A percentile compares a stretch with the other conserved stretches of the same genome.
phyloP scores from a whole-genome alignment of 2,888 invertebrate genomes.

The Lasius platythorax region DNA sequence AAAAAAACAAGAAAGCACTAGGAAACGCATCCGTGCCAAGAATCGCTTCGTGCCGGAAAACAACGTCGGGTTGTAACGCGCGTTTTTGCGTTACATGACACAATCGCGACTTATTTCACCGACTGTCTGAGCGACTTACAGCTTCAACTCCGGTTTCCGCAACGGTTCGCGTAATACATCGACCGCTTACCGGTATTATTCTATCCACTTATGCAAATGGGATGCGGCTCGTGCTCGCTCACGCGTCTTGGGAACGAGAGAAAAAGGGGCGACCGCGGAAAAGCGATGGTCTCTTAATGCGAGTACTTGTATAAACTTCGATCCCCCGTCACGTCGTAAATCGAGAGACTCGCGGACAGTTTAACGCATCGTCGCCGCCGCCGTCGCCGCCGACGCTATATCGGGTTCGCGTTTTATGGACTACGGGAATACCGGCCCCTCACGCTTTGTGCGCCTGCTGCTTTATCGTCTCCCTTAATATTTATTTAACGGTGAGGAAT shows the following conservation, averaged over 20 bases:
- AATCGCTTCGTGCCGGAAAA: constrained; percentile 46
- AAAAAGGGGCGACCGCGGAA: constrained; percentile 69
- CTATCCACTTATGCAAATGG: constrained; percentile 75
- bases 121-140: constrained; percentile 41
- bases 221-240: constrained; percentile 55
- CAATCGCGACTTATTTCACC: constrained; percentile 47
- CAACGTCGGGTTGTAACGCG: constrained; percentile 28
- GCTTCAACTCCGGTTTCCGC: constrained; percentile 48
- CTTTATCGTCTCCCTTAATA: constrained; percentile 66
- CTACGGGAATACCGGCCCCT: constrained; percentile 49
- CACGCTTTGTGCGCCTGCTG: constrained; percentile 59
- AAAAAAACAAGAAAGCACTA: not conserved
- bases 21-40: constrained; percentile 23
- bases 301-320: constrained; percentile 74
- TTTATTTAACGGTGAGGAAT: constrained; percentile 68
- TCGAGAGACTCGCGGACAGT: constrained; percentile 74
- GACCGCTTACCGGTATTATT: constrained; percentile 71
- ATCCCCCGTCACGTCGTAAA: constrained; percentile 74
- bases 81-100: constrained; percentile 24
- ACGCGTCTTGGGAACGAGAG: constrained; percentile 18
- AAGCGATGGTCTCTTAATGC: constrained; percentile 70
- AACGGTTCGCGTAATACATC: constrained; percentile 51
- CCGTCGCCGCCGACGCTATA: constrained; percentile 63
- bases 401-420: constrained; percentile 71
- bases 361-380: constrained; percentile 69